Percentiles rank a stretch among this genome's conserved stretches.
These are phyloP conservation scores for Labrus mixtus DNA, from an alignment of 2,113 vertebrate genomes.

Conservation along the genomic window DNA sequence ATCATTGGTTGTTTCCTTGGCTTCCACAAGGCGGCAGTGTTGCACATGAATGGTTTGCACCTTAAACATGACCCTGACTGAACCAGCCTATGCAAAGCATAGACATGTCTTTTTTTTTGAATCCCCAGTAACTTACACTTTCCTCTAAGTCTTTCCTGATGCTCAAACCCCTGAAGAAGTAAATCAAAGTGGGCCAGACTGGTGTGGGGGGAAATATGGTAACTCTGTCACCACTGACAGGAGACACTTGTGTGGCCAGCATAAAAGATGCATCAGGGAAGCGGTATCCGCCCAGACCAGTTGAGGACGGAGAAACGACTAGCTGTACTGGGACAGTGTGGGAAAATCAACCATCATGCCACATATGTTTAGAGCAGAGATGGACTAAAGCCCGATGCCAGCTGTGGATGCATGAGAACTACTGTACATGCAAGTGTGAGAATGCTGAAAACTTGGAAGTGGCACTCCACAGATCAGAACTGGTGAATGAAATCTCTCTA, in stretches of 20 bases:
- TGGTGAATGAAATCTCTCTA: too few relatives aligned
- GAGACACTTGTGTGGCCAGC: constrained; percentile 49
- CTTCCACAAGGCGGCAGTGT: constrained; percentile 69
- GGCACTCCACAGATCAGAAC: too few relatives aligned
- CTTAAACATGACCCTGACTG: not conserved
- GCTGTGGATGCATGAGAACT: constrained; percentile 4
- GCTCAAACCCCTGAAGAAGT: constrained; percentile 25
- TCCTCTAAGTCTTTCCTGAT: constrained; percentile 39
- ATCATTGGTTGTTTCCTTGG: not conserved
- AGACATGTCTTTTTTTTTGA: constrained; percentile 11
- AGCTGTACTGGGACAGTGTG: constrained; percentile 45
- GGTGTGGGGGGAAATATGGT: constrained; percentile 26
- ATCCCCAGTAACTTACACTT: constrained; percentile 18
- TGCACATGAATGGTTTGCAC: constrained; percentile 33
- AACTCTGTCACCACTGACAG: constrained; percentile 51
- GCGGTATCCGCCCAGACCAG: constrained; percentile 48
- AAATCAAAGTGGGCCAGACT: constrained; percentile 42
- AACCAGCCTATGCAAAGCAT: constrained; percentile 13
- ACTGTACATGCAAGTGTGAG: not conserved
- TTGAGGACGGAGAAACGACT: constrained; percentile 35
- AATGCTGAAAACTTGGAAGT: constrained; percentile 14
- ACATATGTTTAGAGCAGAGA: constrained; percentile 31
- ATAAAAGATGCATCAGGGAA: constrained; percentile 31
- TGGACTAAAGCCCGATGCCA: constrained; percentile 23
- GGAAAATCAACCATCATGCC: constrained; percentile 46